These are phyloP conservation scores for Machimus rusticus DNA, from an alignment of 2,888 invertebrate genomes.

Conservation along the genomic window DNA sequence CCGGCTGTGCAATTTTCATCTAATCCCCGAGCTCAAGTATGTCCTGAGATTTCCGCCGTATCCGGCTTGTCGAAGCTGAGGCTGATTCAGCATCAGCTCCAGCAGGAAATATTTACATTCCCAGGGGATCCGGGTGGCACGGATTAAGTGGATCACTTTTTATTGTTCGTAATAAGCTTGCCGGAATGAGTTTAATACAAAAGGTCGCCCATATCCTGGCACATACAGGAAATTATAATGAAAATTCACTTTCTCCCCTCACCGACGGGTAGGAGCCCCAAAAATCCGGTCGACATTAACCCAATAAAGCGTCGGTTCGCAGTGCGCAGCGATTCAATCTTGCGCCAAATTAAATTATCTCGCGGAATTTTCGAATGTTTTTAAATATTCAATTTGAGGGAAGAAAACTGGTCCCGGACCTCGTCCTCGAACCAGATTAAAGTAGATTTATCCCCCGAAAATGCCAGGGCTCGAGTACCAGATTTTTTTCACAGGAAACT, in stretches of 20 bases:
- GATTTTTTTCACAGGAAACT: constrained; percentile 7
- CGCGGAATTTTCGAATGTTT: constrained; percentile 11
- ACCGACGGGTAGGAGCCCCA: neutral
- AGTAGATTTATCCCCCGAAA: neutral
- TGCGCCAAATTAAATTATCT: constrained; percentile 21
- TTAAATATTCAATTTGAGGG: neutral
- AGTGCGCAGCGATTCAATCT: neutral
- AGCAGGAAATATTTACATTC: constrained; percentile 26
- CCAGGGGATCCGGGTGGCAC: constrained; percentile 15
- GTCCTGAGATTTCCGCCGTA: neutral
- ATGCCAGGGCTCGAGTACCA: neutral
- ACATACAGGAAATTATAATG: constrained; percentile 15
- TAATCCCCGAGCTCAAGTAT: constrained; percentile 19
- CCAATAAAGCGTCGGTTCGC: neutral
- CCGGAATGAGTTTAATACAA: constrained; percentile 30
- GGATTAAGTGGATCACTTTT: constrained; percentile 36
- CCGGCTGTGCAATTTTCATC: constrained; percentile 8
- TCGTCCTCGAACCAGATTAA: neutral
- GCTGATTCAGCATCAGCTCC: neutral
- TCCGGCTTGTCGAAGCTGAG: neutral
- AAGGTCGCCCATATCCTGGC: constrained; percentile 21
- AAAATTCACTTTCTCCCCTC: constrained; percentile 1
- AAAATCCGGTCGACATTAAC: constrained; percentile 5
- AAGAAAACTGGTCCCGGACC: neutral
- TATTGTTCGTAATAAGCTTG: constrained; percentile 33